phyloP scores from a whole-genome alignment of 2,888 invertebrate genomes.

The Sphecodes monilicornis region DNA sequence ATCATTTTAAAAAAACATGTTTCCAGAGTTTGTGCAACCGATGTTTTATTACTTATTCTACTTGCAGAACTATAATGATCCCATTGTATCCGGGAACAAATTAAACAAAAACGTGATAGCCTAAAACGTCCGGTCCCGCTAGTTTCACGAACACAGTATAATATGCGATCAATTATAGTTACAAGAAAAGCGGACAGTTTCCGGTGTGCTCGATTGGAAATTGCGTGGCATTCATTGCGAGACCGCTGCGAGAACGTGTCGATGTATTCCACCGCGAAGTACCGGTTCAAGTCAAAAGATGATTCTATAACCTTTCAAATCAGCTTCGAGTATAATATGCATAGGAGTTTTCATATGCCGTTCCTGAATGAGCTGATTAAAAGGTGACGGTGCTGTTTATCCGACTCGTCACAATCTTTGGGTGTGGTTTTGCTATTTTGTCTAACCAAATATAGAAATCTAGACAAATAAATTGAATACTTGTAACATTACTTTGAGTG shows the following conservation, averaged over 20 bases:
- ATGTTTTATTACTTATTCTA: background rate
- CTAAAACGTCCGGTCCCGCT: conserved; percentile 31
- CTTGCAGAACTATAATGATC: background rate
- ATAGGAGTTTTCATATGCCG: background rate
- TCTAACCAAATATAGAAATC: background rate
- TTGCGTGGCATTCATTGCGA: conserved; percentile 49
- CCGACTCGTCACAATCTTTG: background rate
- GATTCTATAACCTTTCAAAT: conserved; percentile 10
- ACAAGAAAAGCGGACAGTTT: conserved; percentile 52
- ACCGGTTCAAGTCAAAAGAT: conserved; percentile 27
- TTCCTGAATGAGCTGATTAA: background rate
- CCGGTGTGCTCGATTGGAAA: conserved; percentile 50
- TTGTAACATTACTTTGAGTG: background rate
- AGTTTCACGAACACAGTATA: conserved; percentile 1
- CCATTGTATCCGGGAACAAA: conserved; percentile 29
- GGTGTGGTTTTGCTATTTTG: background rate
- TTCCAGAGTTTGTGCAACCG: background rate
- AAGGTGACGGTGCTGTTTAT: background rate
- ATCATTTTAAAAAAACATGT: background rate
- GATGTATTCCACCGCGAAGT: conserved; percentile 14
- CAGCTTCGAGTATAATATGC: conserved; percentile 27
- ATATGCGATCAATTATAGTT: conserved; percentile 44
- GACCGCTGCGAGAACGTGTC: background rate
- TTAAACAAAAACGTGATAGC: conserved; percentile 38
- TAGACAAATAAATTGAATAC: background rate